A percentile compares a stretch with the other conserved stretches of the same genome.
These are phyloP conservation scores for Hoplodrina ambigua DNA, from an alignment of 2,888 invertebrate genomes.

Conservation along the genomic window DNA sequence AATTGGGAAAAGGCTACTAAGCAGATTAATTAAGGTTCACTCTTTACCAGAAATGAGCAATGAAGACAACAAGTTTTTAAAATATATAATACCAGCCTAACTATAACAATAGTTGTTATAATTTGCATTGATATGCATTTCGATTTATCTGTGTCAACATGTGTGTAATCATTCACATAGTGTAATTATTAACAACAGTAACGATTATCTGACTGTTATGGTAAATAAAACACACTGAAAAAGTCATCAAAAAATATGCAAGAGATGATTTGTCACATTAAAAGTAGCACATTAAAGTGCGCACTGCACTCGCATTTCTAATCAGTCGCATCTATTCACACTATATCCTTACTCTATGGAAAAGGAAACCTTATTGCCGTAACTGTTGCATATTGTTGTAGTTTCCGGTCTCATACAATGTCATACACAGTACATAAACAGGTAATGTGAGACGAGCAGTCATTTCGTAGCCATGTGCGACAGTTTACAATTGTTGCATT, in stretches of 20 bases:
- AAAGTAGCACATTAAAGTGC: too few relatives aligned
- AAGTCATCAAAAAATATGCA: neutral
- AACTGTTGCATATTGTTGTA: conserved; percentile 47
- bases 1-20: too few relatives aligned
- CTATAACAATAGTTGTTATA: too few relatives aligned
- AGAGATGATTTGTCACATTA: neutral
- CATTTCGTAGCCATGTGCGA: conserved; percentile 36
- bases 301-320: neutral
- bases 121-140: too few relatives aligned
- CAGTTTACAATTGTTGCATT: conserved; percentile 25
- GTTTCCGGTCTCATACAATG: conserved; percentile 46
- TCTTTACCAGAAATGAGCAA: too few relatives aligned
- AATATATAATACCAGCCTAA: neutral
- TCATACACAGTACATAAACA: conserved; percentile 9
- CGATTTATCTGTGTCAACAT: too few relatives aligned
- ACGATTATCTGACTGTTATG: too few relatives aligned
- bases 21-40: too few relatives aligned
- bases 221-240: too few relatives aligned
- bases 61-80: too few relatives aligned
- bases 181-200: too few relatives aligned
- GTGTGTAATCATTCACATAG: too few relatives aligned
- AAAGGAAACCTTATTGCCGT: conserved; percentile 29
- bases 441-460: conserved; percentile 45
- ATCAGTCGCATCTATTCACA: conserved; percentile 3
- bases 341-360: neutral